Evolutionary conservation across 2,797 vertebrate genomes (phyloP).

Genomic region (Hydrophis major): DNA sequence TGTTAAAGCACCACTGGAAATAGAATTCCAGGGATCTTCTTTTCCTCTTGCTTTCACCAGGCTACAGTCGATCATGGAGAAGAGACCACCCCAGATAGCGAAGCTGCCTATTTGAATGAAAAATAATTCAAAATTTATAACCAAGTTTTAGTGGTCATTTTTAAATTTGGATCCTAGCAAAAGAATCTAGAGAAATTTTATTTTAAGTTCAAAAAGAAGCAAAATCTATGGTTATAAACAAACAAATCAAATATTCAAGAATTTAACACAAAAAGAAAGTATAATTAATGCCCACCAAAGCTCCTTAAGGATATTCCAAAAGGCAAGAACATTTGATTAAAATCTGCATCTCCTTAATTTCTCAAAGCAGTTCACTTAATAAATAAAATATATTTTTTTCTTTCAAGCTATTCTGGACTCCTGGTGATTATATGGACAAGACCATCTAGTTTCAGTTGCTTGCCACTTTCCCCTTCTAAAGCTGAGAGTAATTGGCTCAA

Average conservation of each 20-base stretch:
- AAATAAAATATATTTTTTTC: not conserved
- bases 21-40: conserved; percentile 98
- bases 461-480: not conserved
- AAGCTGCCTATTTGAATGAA: conserved; percentile 83
- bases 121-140: not conserved
- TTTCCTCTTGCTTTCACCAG: conserved; percentile 93
- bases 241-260: not conserved
- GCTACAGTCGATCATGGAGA: conserved; percentile 97
- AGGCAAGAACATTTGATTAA: not conserved
- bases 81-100: conserved; percentile 96
- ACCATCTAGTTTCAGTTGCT: not conserved
- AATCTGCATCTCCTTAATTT: not conserved
- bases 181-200: not conserved
- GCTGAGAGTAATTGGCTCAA: not conserved
- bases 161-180: not conserved
- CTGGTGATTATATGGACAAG: not conserved
- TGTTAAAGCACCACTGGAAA: conserved; percentile 94
- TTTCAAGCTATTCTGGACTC: not conserved
- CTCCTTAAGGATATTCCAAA: not conserved
- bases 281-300: not conserved
- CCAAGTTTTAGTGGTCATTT: not conserved
- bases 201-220: not conserved
- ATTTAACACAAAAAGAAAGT: not conserved
- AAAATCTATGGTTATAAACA: not conserved
- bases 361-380: not conserved